phyloP scores from a whole-genome alignment of 2,113 vertebrate genomes.

The Genyomyrus donnyi region DNA sequence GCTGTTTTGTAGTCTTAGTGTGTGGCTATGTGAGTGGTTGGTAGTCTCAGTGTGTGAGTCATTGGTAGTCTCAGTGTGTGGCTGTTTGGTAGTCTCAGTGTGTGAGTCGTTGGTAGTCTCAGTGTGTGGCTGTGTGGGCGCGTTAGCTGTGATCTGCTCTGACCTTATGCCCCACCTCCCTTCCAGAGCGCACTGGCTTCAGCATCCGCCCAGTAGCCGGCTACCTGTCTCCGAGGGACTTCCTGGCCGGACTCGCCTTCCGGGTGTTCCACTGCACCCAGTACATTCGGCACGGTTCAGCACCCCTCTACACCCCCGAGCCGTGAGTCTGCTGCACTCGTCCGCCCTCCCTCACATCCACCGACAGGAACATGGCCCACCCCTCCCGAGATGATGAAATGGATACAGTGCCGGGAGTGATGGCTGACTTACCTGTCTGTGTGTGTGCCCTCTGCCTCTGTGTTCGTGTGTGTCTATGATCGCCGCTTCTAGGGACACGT shows the following conservation, averaged over 20 bases:
- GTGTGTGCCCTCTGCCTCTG: neutral
- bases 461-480: neutral
- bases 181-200: constrained; percentile 82
- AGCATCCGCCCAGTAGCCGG: constrained; percentile 92
- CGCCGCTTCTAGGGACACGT: constrained; percentile 73
- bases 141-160: neutral
- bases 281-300: constrained; percentile 93
- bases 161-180: neutral
- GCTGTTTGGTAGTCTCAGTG: neutral
- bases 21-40: neutral
- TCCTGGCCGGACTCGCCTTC: constrained; percentile 92
- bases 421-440: neutral
- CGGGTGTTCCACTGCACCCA: constrained; percentile 98
- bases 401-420: neutral
- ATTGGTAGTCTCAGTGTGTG: neutral
- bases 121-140: neutral
- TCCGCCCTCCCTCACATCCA: neutral
- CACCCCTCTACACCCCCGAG: constrained; percentile 93
- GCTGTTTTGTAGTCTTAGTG: neutral
- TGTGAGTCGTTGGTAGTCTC: neutral
- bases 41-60: no score
- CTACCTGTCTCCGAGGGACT: constrained; percentile 89
- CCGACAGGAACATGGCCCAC: neutral
- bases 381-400: neutral
- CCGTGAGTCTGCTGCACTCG: constrained; percentile 73